Percentiles rank a stretch among this genome's conserved stretches.
Conservation (phyloP, 2,888 invertebrate genomes). For the Mythimna lalbum region DNA sequence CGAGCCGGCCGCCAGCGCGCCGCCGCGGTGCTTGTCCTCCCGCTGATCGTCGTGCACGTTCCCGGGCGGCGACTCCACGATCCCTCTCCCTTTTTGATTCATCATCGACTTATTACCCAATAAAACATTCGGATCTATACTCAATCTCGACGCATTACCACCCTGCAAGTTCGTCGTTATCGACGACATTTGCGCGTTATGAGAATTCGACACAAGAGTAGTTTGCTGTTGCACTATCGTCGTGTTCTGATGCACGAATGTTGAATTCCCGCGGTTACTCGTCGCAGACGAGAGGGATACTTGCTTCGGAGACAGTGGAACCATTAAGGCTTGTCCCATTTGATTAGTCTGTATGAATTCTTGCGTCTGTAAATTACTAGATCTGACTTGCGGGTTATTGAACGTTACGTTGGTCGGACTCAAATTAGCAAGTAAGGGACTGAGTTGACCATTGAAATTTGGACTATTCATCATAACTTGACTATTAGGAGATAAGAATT, state of each 20-base stretch:
- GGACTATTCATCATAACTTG: conserved; percentile 95
- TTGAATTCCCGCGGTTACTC: conserved; percentile 91
- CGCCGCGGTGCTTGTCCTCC: conserved; percentile 67
- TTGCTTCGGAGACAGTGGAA: conserved; percentile 92
- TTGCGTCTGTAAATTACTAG: conserved; percentile 91
- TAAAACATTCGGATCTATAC: conserved; percentile 91
- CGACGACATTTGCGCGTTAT: conserved; percentile 80
- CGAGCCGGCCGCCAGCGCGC: conserved; percentile 44
- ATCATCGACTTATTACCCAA: conserved; percentile 79
- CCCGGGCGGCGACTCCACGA: conserved; percentile 66
- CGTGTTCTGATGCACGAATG: conserved; percentile 96
- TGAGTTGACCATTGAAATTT: conserved; percentile 94
- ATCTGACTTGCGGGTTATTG: conserved; percentile 89
- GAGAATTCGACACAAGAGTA: conserved; percentile 94
- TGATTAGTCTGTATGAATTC: conserved; percentile 93
- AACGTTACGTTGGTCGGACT: conserved; percentile 93
- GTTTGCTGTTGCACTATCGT: conserved; percentile 96
- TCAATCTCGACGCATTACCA: conserved; percentile 85
- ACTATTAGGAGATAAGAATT: conserved; percentile 94
- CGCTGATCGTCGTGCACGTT: conserved; percentile 59
- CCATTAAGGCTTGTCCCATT: conserved; percentile 93
- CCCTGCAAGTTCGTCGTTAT: conserved; percentile 72
- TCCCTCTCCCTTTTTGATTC: conserved; percentile 69
- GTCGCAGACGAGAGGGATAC: conserved; percentile 89
- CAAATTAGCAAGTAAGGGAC: conserved; percentile 94